A percentile compares a stretch with the other conserved stretches of the same genome.
phyloP scores from a whole-genome alignment of 2,888 invertebrate genomes.

The Falcaria lacertinaria region DNA sequence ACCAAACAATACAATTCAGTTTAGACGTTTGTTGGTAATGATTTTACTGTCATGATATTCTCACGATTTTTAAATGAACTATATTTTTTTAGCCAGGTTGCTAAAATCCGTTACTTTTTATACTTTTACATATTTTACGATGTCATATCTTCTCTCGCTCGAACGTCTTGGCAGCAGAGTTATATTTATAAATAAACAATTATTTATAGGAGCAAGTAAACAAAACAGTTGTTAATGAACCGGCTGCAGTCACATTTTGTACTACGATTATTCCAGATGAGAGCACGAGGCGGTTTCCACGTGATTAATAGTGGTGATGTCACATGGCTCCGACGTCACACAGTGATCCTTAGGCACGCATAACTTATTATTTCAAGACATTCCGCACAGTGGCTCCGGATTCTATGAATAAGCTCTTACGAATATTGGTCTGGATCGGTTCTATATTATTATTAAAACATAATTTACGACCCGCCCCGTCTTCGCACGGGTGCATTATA shows the following conservation, averaged over 20 bases:
- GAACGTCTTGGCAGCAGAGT: constrained; percentile 2
- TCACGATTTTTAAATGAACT: constrained; percentile 34
- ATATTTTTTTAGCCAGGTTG: constrained; percentile 8
- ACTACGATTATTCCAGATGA: constrained; percentile 44
- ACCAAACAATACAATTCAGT: constrained; percentile 61
- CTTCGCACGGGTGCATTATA: too few relatives aligned
- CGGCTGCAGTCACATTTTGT: constrained; percentile 29
- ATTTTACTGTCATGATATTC: constrained; percentile 46
- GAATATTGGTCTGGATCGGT: neutral
- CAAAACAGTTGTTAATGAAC: constrained; percentile 34
- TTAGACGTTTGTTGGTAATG: constrained; percentile 59
- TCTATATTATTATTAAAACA: too few relatives aligned
- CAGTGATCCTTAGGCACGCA: constrained; percentile 30
- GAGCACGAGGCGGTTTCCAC: constrained; percentile 41
- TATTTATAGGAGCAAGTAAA: constrained; percentile 38
- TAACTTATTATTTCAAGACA: constrained; percentile 40
- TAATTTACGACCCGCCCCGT: too few relatives aligned
- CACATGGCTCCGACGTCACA: constrained; percentile 56
- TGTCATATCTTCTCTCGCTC: neutral
- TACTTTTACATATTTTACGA: constrained; percentile 4
- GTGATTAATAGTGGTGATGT: constrained; percentile 68
- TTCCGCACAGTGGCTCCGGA: constrained; percentile 21
- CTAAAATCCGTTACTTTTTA: neutral
- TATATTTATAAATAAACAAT: constrained; percentile 5
- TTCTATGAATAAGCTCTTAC: constrained; percentile 12